Evolutionary conservation across 53 echinoderm and acorn worm genomes (phyloP), one percentile per base, ranked within the genome.

Genomic region (Holothuria leucospilota): DNA sequence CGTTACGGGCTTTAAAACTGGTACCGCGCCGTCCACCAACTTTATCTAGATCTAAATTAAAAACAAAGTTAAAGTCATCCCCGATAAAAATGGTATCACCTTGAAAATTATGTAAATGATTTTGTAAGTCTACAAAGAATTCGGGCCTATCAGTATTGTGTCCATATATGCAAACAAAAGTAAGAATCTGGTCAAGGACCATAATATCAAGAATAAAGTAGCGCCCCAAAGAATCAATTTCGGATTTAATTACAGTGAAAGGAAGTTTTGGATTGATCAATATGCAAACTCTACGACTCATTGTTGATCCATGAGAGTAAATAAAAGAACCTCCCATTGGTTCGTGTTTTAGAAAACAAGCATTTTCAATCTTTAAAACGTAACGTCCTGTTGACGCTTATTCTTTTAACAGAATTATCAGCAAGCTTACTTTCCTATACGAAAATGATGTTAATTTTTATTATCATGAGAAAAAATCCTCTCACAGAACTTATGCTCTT

Each of bases 1-100:
- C 25, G 20, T 29, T 29, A 11, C 82, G 34, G 23, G 82, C 62
- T 62, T 62, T 30, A 34, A 82, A 82, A 82, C 62, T 82, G 1
- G 82, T 82, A 2, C 62, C 12, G 0, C 1, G 63, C 5, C 14
- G 2, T 27, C 62, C 63, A n/a, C n/a, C n/a, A n/a, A n/a, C n/a
- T n/a, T n/a, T n/a, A n/a, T n/a, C n/a, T n/a, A n/a, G n/a, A n/a
- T n/a, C n/a, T n/a, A n/a, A n/a, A n/a, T n/a, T n/a, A n/a, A n/a
- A n/a, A n/a, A n/a, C n/a, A n/a, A n/a, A n/a, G n/a, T n/a, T n/a
- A n/a, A n/a, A n/a, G n/a, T n/a, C n/a, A n/a, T n/a, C n/a, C n/a
- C n/a, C n/a, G 12, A 29, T 21, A 29, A 82, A 51, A 51, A 77
- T 53, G 4, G 39, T 51, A 20, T 74, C 51, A 23, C 46, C 14